Percentiles rank a stretch among this genome's conserved stretches.
phyloP scores from a whole-genome alignment of 2,113 vertebrate species.

The Larimichthys polyactis region DNA sequence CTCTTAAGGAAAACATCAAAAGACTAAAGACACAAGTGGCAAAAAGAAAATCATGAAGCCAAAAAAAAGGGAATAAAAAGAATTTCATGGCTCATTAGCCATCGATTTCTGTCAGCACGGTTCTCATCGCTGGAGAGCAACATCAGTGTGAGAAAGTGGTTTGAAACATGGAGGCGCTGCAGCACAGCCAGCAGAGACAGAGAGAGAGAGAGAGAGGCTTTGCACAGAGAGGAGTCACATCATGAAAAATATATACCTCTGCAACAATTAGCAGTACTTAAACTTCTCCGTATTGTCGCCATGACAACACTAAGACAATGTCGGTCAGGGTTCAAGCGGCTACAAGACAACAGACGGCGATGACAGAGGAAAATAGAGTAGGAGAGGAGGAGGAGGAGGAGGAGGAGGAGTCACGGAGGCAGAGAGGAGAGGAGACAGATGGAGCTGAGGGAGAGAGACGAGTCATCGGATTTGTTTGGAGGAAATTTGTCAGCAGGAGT shows the following conservation, averaged over 20 bases:
- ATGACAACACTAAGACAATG: slow-evolving; percentile 57
- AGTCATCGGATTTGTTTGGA: neutral
- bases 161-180: neutral
- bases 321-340: slow-evolving; percentile 55
- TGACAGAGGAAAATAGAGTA: slow-evolving; percentile 1
- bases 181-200: neutral
- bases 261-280: slow-evolving; percentile 48
- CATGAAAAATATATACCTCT: slow-evolving; percentile 23
- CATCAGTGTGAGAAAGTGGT: neutral
- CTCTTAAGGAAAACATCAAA: neutral
- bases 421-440: slow-evolving; percentile 42
- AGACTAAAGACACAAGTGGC: neutral
- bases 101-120: slow-evolving; percentile 33
- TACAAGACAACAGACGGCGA: slow-evolving; percentile 48
- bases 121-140: neutral
- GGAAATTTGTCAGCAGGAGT: neutral
- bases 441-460: slow-evolving; percentile 23
- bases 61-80: slow-evolving; percentile 32
- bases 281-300: slow-evolving; percentile 42
- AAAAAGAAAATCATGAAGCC: slow-evolving; percentile 34
- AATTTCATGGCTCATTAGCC: slow-evolving; percentile 62
- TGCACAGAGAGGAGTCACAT: neutral
- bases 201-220: neutral
- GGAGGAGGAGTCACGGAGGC: neutral
- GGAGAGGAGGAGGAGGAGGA: neutral